Base-by-base conservation (phyloP, 1,140 invertebrate genomes). In the Drosophila lacteicornis region DNA sequence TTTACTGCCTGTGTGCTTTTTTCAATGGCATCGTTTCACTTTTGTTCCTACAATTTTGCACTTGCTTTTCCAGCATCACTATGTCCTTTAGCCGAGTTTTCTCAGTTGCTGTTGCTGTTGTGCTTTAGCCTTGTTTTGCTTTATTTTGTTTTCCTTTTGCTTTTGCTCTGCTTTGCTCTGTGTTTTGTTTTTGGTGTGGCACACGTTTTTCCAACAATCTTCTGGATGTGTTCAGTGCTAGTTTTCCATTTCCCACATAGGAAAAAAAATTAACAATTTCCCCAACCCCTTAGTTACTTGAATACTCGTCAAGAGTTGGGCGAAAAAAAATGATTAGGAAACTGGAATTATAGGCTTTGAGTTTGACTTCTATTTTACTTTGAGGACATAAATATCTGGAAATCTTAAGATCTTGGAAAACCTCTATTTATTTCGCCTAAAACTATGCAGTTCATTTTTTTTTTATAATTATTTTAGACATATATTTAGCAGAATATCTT, bases 1-100 rank as follows among this genome's bases (percentile, higher is more conserved):
- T 78, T 70, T 77, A 79, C 75, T 79, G 59, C 76, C 76, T 78
- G 11, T 73, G 45, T 73, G 45, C 55, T 73, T 73, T 68, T 79
- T 46, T 70, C 66, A 68, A 69, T 77, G 65, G 75, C 66, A 49
- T 75, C 70, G 74, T 53, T 65, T 63, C 70, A 76, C 70, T 76
- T 76, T 79, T 78, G 65, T 71, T 79, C 59, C 53, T 79, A 70
- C 57, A 77, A 76, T 77, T 77, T 69, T 77, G 57, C 63, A 69
- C 74, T 78, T 76, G 74, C 73, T 57, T 59, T 73, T n/a, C 53
- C 65, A 70, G 36, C 50, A 40, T 68, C 65, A 36, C 27, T 67
- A 38, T 42, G 66, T 74, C 57, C 59, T 51, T 75, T 76, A 57
- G 15, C 51, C 30, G 17, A 47, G 40, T 30, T 76, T 76, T 59